These are phyloP conservation scores for Neostethus bicornis DNA, from an alignment of 2,797 vertebrate genomes.

Conservation along the genomic window DNA sequence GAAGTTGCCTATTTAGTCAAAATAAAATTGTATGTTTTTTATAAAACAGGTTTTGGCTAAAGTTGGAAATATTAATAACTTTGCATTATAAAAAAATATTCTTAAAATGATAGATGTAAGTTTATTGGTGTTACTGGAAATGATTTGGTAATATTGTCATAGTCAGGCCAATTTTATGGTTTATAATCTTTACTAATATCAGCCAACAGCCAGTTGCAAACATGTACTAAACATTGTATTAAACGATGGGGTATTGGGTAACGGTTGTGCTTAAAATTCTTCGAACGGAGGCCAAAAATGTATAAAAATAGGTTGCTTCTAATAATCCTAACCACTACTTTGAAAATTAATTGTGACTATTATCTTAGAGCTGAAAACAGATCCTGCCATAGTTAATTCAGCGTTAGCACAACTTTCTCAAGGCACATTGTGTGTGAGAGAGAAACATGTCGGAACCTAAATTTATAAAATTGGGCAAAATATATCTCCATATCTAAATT, in stretches of 20 bases:
- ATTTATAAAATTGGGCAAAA: constrained; percentile 58
- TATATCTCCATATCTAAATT: constrained; percentile 42
- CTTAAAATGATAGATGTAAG: not conserved
- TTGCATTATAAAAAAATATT: not conserved
- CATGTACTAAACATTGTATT: not conserved
- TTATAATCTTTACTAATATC: constrained; percentile 5
- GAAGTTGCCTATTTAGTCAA: no score
- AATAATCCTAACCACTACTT: constrained; percentile 20
- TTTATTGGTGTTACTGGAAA: not conserved
- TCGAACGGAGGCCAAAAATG: not conserved
- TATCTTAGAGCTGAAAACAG: constrained; percentile 17
- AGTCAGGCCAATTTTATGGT: not conserved
- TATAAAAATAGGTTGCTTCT: not conserved
- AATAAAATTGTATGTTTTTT: no score
- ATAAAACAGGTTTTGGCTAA: no score
- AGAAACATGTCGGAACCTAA: constrained; percentile 49
- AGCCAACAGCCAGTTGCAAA: not conserved
- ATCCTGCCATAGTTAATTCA: constrained; percentile 47
- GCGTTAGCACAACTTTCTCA: constrained; percentile 62
- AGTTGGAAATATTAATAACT: no score
- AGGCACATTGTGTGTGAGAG: constrained; percentile 70
- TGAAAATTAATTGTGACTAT: constrained; percentile 17
- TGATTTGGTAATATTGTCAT: not conserved
- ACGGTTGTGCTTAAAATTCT: not conserved
- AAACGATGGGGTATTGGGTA: not conserved